phyloP scores from a whole-genome alignment of 2,888 invertebrate species.

The Meloe dianella region DNA sequence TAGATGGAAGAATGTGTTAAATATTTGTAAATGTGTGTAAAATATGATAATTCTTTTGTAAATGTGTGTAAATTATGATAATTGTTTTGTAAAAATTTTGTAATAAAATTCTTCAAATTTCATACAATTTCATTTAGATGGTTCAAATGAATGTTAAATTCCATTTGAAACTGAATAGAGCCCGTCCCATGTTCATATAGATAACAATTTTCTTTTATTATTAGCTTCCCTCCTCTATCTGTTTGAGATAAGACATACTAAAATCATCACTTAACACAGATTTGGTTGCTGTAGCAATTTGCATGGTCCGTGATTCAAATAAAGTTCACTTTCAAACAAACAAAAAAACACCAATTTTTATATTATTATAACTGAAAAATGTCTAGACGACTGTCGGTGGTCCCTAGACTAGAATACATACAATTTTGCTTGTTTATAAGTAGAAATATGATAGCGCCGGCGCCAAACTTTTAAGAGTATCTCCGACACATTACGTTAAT shows the following conservation, averaged over 20 bases:
- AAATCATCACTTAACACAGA: not conserved
- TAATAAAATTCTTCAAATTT: not conserved
- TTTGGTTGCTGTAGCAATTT: not conserved
- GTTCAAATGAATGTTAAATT: too few relatives aligned
- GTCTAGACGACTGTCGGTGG: slow-evolving; percentile 41
- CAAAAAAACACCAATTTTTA: too few relatives aligned
- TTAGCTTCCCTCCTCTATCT: too few relatives aligned
- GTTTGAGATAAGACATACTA: not conserved
- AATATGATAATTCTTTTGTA: not conserved
- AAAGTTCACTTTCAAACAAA: too few relatives aligned
- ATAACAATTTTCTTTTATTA: too few relatives aligned
- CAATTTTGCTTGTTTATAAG: slow-evolving; percentile 45
- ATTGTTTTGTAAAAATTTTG: not conserved
- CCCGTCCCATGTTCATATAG: too few relatives aligned
- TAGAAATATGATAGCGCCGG: slow-evolving; percentile 45
- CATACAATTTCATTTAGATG: too few relatives aligned
- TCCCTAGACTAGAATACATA: slow-evolving; percentile 16
- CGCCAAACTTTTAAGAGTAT: slow-evolving; percentile 31
- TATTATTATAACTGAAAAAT: slow-evolving; percentile 15
- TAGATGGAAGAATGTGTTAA: not conserved
- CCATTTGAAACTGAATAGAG: too few relatives aligned
- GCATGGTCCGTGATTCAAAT: too few relatives aligned
- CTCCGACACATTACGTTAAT: slow-evolving; percentile 45
- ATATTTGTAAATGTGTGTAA: not conserved
- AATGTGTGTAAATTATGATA: not conserved